These are phyloP conservation scores for Mirounga angustirostris DNA, from an alignment of 2,113 vertebrate species.

Conservation along the genomic window DNA sequence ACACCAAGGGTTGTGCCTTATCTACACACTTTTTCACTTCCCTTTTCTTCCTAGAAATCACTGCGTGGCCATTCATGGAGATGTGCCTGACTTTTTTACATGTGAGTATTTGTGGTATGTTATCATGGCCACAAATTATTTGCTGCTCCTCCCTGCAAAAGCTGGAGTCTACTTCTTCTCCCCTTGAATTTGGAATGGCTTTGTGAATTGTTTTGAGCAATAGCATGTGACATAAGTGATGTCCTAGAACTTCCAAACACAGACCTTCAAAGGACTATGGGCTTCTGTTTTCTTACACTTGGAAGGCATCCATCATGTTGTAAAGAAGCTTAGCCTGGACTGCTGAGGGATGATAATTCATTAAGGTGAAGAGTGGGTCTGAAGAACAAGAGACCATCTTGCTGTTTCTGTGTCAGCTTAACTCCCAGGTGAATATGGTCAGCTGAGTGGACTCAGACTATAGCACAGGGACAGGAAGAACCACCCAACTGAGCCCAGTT, in stretches of 20 bases:
- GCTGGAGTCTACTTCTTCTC: neutral
- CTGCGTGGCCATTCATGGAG: neutral
- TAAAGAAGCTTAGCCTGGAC: neutral
- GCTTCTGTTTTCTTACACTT: neutral
- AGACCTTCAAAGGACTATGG: neutral
- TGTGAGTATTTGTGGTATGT: neutral
- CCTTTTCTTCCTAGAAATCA: neutral
- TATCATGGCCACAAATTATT: neutral
- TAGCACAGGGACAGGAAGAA: neutral
- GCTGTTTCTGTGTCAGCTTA: neutral
- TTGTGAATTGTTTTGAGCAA: slow-evolving; percentile 8
- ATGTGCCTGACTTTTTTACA: neutral
- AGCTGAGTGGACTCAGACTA: neutral
- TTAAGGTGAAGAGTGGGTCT: neutral
- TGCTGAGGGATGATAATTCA: neutral
- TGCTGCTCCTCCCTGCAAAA: neutral
- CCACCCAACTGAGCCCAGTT: neutral
- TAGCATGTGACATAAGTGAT: neutral
- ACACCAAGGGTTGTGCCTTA: neutral
- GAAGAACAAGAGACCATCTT: neutral
- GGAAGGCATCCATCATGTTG: neutral
- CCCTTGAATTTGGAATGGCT: neutral
- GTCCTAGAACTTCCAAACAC: neutral
- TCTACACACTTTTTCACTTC: neutral
- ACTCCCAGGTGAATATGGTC: neutral